These are phyloP conservation scores for Aradus depressus DNA, from an alignment of 2,888 invertebrate genomes.

Conservation along the genomic window DNA sequence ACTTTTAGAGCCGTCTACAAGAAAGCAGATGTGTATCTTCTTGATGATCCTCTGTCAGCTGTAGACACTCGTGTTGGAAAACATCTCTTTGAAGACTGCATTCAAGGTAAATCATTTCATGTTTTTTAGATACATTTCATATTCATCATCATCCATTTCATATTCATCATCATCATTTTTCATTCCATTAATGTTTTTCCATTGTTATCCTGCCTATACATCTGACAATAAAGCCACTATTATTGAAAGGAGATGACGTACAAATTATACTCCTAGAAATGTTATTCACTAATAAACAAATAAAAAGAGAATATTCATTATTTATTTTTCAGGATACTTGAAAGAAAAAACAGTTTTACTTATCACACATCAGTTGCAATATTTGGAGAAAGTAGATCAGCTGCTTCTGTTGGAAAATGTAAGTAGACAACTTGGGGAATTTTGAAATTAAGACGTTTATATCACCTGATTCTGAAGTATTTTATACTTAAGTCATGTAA, in stretches of 20 bases:
- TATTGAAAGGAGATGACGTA: neutral
- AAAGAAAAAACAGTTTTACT: slow-evolving; percentile 59
- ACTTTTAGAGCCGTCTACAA: slow-evolving; percentile 42
- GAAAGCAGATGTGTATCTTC: slow-evolving; percentile 45
- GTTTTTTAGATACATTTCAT: neutral
- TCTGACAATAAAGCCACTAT: neutral
- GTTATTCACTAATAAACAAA: too few species aligned
- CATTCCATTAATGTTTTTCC: neutral
- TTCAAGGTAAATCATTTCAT: slow-evolving; percentile 31
- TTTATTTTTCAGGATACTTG: slow-evolving; percentile 44
- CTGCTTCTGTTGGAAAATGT: slow-evolving; percentile 41
- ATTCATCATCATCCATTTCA: too few species aligned
- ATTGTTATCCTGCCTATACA: neutral
- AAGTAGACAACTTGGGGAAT: slow-evolving; percentile 15
- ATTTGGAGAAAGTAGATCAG: slow-evolving; percentile 54
- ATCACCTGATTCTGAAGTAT: neutral
- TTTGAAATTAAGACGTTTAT: neutral
- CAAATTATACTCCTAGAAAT: too few species aligned
- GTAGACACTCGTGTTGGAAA: slow-evolving; percentile 45
- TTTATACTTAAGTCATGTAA: neutral
- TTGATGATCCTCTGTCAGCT: slow-evolving; percentile 47
- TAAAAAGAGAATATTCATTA: too few species aligned
- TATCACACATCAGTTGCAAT: slow-evolving; percentile 77
- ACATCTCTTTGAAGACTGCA: slow-evolving; percentile 44
- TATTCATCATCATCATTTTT: too few species aligned